Evolutionary conservation across 2,888 invertebrate genomes (phyloP).

Genomic region (Gibbula magus): DNA sequence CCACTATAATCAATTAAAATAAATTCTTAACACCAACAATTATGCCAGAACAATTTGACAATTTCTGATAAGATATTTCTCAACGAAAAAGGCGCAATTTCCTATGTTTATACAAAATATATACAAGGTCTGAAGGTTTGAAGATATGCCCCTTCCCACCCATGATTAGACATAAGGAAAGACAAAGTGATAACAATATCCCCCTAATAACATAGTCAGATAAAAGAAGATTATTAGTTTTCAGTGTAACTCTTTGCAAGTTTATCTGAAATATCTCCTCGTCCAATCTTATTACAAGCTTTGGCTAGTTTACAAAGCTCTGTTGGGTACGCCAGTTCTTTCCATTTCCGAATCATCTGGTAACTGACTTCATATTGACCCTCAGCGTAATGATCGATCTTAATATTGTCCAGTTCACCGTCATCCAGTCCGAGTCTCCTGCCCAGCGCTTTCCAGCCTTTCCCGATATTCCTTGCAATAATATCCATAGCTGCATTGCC

Average conservation of each 20-base stretch:
- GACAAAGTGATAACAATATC: too few relatives aligned
- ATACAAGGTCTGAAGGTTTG: too few relatives aligned
- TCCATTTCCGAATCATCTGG: slow-evolving; percentile 26
- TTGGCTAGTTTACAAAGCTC: not conserved
- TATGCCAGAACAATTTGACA: too few relatives aligned
- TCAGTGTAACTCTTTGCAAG: not conserved
- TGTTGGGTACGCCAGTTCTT: not conserved
- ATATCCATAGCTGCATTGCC: not conserved
- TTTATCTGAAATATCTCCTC: not conserved
- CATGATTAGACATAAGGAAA: too few relatives aligned
- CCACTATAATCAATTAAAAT: too few relatives aligned
- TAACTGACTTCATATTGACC: slow-evolving; percentile 20
- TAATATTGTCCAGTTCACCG: slow-evolving; percentile 18
- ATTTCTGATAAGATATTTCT: too few relatives aligned
- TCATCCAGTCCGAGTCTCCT: not conserved
- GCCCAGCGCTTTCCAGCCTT: slow-evolving; percentile 6
- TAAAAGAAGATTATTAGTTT: too few relatives aligned
- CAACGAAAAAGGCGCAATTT: too few relatives aligned
- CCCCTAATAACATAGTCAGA: too few relatives aligned
- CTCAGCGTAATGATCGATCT: not conserved
- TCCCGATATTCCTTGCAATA: not conserved
- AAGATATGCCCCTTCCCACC: too few relatives aligned
- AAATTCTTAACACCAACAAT: too few relatives aligned
- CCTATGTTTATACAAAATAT: too few relatives aligned
- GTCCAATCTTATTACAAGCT: not conserved